These are phyloP conservation scores for Tholera decimalis DNA, from an alignment of 2,888 invertebrate species.

Conservation along the genomic window DNA sequence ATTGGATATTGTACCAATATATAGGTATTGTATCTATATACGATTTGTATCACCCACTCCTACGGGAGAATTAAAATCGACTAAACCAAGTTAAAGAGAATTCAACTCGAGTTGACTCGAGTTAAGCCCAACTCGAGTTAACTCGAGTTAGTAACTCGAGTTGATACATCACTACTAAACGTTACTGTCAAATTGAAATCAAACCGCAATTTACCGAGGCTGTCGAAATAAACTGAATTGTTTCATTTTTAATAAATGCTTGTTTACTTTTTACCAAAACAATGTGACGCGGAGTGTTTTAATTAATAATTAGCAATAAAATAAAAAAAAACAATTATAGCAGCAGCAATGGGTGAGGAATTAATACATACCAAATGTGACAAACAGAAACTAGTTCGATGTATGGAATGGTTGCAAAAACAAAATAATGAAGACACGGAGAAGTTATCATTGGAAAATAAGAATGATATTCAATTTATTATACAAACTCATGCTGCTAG, in stretches of 20 bases:
- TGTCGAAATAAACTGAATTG: constrained; percentile 15
- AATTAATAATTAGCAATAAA: neutral
- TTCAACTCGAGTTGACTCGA: no score
- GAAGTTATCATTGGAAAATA: constrained; percentile 79
- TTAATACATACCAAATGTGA: constrained; percentile 15
- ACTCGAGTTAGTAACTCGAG: no score
- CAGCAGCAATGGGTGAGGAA: constrained; percentile 38
- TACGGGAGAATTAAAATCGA: no score
- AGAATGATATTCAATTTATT: constrained; percentile 86
- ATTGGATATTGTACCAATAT: no score
- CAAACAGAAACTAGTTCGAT: constrained; percentile 75
- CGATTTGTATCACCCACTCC: no score
- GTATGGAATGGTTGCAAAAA: constrained; percentile 85
- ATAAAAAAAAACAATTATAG: neutral
- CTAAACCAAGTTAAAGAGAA: no score
- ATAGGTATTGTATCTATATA: no score
- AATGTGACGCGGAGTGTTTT: neutral
- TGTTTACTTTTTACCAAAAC: neutral
- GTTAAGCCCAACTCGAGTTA: no score
- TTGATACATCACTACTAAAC: no score
- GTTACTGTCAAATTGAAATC: no score
- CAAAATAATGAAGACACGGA: constrained; percentile 82
- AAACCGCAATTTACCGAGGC: no score
- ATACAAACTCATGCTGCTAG: constrained; percentile 83
- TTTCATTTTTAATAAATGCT: neutral